Percentiles rank a stretch among this genome's conserved stretches.
These are phyloP conservation scores for Glyptemys insculpta DNA, from an alignment of 2,797 vertebrate species.

Conservation along the genomic window DNA sequence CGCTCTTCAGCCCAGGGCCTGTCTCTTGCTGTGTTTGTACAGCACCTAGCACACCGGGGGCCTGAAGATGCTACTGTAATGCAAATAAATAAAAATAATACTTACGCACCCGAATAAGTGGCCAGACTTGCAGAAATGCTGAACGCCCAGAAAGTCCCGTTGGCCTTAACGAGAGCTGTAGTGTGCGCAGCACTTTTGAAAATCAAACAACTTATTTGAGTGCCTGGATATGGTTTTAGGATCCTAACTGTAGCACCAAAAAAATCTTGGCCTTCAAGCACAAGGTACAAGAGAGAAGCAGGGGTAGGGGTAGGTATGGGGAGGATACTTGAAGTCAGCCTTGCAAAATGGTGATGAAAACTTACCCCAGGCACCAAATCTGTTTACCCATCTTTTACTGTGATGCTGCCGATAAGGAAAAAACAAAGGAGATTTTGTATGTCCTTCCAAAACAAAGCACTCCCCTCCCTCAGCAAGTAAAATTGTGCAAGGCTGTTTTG, in stretches of 20 bases:
- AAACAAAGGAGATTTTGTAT: neutral
- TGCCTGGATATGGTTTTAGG: neutral
- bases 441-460: rapidly evolving
- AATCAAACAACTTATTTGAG: neutral
- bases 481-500: rapidly evolving
- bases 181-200: neutral
- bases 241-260: neutral
- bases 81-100: neutral
- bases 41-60: neutral
- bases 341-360: neutral
- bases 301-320: neutral
- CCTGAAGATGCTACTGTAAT: neutral
- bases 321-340: neutral
- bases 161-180: neutral
- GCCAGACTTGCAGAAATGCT: neutral
- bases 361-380: neutral
- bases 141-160: neutral
- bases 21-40: neutral
- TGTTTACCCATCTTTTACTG: rapidly evolving
- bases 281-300: neutral
- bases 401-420: neutral
- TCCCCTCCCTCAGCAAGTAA: neutral
- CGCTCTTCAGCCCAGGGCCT: neutral
- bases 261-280: neutral
- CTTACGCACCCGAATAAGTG: neutral